These are phyloP conservation scores for Leptinotarsa texana DNA, from an alignment of 1,140 invertebrate genomes.

Conservation along the genomic window DNA sequence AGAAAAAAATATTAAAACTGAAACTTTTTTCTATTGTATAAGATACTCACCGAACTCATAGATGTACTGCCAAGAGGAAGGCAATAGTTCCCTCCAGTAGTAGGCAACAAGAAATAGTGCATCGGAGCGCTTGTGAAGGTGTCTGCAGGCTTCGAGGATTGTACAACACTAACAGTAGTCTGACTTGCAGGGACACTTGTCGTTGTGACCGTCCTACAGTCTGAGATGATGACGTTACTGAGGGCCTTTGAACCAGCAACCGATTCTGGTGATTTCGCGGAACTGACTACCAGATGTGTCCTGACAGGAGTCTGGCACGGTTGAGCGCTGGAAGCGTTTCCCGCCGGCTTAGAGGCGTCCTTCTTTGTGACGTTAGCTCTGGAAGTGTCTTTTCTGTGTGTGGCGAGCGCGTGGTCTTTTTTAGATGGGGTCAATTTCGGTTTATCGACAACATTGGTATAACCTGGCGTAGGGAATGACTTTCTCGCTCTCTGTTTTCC, in stretches of 20 bases:
- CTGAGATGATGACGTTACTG: not conserved
- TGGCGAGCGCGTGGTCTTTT: not conserved
- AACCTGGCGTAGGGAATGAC: slow-evolving; percentile 46
- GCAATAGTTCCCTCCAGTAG: slow-evolving; percentile 10
- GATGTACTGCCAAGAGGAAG: not conserved
- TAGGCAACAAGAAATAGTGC: slow-evolving; percentile 12
- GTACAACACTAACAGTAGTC: slow-evolving; percentile 10
- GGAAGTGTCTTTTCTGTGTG: not conserved
- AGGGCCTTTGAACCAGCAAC: not conserved
- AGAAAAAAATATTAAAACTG: not conserved
- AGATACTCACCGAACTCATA: slow-evolving; percentile 13
- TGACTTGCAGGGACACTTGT: not conserved
- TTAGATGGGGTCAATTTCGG: not conserved
- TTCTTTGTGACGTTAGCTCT: not conserved
- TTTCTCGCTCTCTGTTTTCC: slow-evolving; percentile 45
- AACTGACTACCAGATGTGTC: not conserved
- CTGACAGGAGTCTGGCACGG: too few relatives aligned
- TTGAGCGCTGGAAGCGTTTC: too few relatives aligned
- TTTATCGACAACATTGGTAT: slow-evolving; percentile 20
- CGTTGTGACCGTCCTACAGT: not conserved
- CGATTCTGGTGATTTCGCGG: not conserved
- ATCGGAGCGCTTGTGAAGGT: not conserved
- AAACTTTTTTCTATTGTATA: not conserved
- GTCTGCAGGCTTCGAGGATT: slow-evolving; percentile 9
- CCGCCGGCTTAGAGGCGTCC: slow-evolving; percentile 11